A percentile compares a stretch with the other conserved stretches of the same genome.
These are phyloP conservation scores for Epizoanthus illoricatus DNA, from an alignment of 92 coral and sea anemone species.

Conservation along the genomic window DNA sequence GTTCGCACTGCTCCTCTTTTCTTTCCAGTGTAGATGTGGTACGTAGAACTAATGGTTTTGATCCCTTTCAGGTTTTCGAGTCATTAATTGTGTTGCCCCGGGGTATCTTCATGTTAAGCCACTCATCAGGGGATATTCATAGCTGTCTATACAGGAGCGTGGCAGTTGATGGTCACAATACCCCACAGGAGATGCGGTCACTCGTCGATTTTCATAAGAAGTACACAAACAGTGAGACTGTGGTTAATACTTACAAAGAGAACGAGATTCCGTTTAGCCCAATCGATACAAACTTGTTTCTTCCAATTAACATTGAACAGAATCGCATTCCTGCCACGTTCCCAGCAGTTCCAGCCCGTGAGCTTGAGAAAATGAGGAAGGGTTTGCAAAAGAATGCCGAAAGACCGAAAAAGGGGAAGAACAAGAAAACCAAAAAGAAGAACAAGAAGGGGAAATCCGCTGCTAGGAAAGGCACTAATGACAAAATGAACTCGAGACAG, in stretches of 20 bases:
- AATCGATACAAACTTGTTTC: slow-evolving; percentile 73
- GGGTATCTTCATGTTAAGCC: slow-evolving; percentile 66
- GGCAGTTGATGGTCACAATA: slow-evolving; percentile 12
- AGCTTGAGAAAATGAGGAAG: slow-evolving; percentile 43
- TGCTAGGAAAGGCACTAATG: not conserved
- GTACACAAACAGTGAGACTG: slow-evolving; percentile 22
- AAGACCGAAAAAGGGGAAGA: slow-evolving; percentile 46
- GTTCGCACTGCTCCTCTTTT: too few species aligned
- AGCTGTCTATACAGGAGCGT: slow-evolving; percentile 72
- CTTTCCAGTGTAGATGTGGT: not conserved
- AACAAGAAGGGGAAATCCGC: slow-evolving; percentile 33
- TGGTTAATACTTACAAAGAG: slow-evolving; percentile 45
- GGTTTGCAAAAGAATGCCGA: slow-evolving; percentile 25
- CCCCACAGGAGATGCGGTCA: slow-evolving; percentile 49
- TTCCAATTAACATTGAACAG: slow-evolving; percentile 65
- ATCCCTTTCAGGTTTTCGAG: slow-evolving; percentile 47
- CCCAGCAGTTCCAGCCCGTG: slow-evolving; percentile 71
- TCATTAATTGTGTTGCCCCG: slow-evolving; percentile 51
- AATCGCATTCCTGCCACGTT: slow-evolving; percentile 78
- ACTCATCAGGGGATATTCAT: slow-evolving; percentile 74
- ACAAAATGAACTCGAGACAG: not conserved
- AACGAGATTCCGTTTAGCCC: slow-evolving; percentile 71
- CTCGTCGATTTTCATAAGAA: slow-evolving; percentile 59
- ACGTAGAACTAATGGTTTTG: not conserved
- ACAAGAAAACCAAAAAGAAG: slow-evolving; percentile 54